phyloP scores from a whole-genome alignment of 2,888 invertebrate species.

The Meloe dianella region DNA sequence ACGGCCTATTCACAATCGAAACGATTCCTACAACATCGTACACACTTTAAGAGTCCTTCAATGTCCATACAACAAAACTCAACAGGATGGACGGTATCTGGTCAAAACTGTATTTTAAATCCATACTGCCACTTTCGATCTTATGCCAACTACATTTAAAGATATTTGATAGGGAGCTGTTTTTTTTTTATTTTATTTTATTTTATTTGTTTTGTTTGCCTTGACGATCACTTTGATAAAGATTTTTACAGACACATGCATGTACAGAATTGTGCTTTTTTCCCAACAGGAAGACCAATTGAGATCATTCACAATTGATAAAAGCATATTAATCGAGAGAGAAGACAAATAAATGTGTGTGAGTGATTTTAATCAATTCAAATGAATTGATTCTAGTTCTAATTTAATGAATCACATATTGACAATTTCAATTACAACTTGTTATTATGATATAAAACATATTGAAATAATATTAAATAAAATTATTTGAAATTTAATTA shows the following conservation, averaged over 20 bases:
- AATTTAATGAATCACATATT: background rate
- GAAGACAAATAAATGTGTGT: too few species aligned
- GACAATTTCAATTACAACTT: background rate
- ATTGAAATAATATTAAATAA: background rate
- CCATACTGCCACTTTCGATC: slow-evolving; percentile 10
- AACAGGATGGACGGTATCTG: slow-evolving; percentile 36
- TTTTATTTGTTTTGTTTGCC: background rate
- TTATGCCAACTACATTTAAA: slow-evolving; percentile 9
- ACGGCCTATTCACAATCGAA: slow-evolving; percentile 46
- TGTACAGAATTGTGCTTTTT: too few species aligned
- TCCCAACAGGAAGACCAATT: too few species aligned
- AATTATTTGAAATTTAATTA: slow-evolving; percentile 3
- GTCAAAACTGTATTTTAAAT: slow-evolving; percentile 25
- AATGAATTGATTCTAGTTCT: too few species aligned
- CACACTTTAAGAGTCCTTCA: slow-evolving; percentile 45
- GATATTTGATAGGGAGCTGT: too few species aligned
- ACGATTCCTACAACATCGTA: slow-evolving; percentile 43
- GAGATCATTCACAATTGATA: too few species aligned
- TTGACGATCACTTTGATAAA: background rate
- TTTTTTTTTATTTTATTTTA: background rate
- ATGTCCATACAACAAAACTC: slow-evolving; percentile 45
- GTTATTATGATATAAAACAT: background rate
- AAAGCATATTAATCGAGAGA: too few species aligned
- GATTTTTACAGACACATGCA: too few species aligned
- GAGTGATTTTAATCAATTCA: too few species aligned